phyloP scores from a whole-genome alignment of 2,797 vertebrate species.

The Fratercula arctica region DNA sequence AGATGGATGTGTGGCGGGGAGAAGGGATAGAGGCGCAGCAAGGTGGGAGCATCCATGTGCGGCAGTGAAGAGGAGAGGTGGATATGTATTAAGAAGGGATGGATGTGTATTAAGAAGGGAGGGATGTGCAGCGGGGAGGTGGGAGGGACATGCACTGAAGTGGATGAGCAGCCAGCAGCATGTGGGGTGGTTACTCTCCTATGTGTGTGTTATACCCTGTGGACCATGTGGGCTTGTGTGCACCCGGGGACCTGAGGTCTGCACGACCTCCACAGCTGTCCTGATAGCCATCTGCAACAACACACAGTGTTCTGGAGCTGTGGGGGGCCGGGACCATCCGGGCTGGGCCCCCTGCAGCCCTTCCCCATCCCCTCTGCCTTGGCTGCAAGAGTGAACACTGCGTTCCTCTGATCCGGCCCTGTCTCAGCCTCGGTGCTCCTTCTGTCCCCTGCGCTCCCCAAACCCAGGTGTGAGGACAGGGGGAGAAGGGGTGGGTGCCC shows the following conservation, averaged over 20 bases:
- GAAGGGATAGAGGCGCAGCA: not conserved
- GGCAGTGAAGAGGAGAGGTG: not conserved
- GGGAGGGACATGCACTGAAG: not conserved
- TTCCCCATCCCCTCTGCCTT: not conserved
- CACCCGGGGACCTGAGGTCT: not conserved
- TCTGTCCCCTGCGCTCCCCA: not conserved
- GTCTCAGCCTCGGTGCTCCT: not conserved
- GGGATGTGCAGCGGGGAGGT: too few relatives aligned
- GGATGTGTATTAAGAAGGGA: not conserved
- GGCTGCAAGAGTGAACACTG: not conserved
- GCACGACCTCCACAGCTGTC: not conserved
- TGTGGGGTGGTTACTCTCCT: not conserved
- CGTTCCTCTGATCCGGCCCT: not conserved
- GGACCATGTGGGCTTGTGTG: accelerated
- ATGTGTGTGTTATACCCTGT: not conserved
- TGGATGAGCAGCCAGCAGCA: not conserved
- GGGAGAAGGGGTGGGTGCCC: not conserved
- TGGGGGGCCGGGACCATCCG: accelerated
- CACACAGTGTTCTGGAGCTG: not conserved
- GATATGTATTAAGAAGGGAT: accelerated
- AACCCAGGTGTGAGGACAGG: not conserved
- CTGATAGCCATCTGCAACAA: conserved; percentile 23
- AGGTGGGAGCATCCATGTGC: not conserved
- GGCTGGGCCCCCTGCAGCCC: not conserved
- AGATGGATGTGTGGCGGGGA: not conserved